Evolutionary conservation across 2,888 invertebrate species (phyloP).

Genomic region (Drymonia ruficornis): DNA sequence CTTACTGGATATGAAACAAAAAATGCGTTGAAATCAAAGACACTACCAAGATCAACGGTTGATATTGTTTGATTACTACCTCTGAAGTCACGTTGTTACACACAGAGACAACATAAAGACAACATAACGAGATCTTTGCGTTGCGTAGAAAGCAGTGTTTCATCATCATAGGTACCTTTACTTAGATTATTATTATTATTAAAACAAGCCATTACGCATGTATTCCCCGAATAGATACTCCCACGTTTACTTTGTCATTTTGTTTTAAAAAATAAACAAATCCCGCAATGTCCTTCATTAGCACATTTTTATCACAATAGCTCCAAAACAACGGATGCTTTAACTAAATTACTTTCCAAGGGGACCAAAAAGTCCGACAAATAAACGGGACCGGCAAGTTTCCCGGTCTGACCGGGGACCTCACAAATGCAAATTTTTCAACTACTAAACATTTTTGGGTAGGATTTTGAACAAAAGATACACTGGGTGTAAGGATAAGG

Average conservation of each 20-base stretch:
- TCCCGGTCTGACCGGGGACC: slow-evolving; percentile 39
- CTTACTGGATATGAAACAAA: no score
- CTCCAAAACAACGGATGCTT: slow-evolving; percentile 13
- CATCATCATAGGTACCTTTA: no score
- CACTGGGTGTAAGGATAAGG: slow-evolving; percentile 20
- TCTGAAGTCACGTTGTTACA: no score
- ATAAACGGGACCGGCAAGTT: slow-evolving; percentile 46
- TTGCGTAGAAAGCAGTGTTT: no score
- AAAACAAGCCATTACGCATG: no score
- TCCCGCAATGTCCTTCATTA: slow-evolving; percentile 22
- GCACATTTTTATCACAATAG: slow-evolving; percentile 8
- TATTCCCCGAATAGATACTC: no score
- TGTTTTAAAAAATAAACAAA: not conserved
- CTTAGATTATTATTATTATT: no score
- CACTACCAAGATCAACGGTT: no score
- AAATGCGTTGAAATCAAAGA: no score
- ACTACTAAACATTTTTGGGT: slow-evolving; percentile 70
- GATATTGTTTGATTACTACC: no score
- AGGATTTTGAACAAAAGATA: slow-evolving; percentile 48
- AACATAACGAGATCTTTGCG: no score
- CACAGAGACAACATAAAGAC: no score
- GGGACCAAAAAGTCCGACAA: slow-evolving; percentile 46
- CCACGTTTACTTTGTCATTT: not conserved
- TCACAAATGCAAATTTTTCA: slow-evolving; percentile 67
- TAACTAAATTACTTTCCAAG: slow-evolving; percentile 42